phyloP scores from a whole-genome alignment of 2,113 vertebrate genomes.

The Leptosomus discolor region DNA sequence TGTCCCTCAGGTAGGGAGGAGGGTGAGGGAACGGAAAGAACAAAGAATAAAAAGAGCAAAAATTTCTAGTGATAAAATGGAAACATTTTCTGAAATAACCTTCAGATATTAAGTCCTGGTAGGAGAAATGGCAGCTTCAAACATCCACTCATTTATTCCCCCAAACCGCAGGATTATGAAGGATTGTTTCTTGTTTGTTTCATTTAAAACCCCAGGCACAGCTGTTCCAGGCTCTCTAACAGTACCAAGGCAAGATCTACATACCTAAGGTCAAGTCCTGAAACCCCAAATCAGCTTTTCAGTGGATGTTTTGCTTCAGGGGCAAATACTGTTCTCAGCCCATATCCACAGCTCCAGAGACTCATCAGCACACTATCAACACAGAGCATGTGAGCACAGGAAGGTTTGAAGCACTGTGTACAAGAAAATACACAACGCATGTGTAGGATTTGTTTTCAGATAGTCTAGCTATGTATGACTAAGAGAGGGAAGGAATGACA shows the following conservation, averaged over 20 bases:
- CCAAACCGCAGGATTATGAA: neutral
- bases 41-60: neutral
- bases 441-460: neutral
- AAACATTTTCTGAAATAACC: constrained; percentile 9
- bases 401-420: neutral
- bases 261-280: neutral
- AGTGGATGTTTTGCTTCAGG: neutral
- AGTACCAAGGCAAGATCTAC: neutral
- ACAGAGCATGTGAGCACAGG: neutral
- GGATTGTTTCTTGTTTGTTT: neutral
- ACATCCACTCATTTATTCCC: neutral
- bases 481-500: neutral
- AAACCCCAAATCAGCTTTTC: neutral
- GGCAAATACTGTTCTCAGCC: neutral
- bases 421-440: neutral
- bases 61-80: neutral
- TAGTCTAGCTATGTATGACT: neutral
- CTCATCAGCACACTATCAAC: neutral
- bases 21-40: neutral
- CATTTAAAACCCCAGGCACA: neutral
- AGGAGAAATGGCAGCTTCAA: constrained; percentile 14
- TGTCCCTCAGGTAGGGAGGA: constrained; percentile 35
- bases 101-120: neutral
- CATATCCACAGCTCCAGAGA: neutral
- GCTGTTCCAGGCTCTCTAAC: neutral